Base-by-base conservation (phyloP, 1,140 invertebrate genomes). In the Teleopsis dalmanni region DNA sequence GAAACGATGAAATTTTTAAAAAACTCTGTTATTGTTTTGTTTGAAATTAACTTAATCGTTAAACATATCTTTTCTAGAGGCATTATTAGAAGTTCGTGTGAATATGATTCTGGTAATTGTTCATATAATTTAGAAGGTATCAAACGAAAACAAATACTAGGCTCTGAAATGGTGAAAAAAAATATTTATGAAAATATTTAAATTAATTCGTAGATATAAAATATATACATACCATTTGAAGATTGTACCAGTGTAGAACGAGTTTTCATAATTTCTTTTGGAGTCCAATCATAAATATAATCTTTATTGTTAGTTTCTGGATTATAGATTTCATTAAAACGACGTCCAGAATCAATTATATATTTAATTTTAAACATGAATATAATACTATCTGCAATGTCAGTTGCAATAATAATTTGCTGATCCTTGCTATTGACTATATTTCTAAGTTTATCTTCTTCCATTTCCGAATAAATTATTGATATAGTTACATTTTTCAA, bases 1-100 rank as follows among this genome's bases (percentile, higher is more conserved):
- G 91, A 51, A 2, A 53, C 41, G 23, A 68, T 63, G 2, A 51
- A 56, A 11, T 51, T 37, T 27, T 45, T 41, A 3, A 68, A 41
- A 47, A 67, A 68, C 51, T 68, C 65, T 10, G 57, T 52, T 13
- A 68, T 54, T 22, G 18, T 56, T 19, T 55, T 21, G 2, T 60
- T 60, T 13, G 58, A 55, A 6, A 68, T 22, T 3, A 65, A 11
- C 22, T 68, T 68, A 0, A 57, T 57, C 14, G 37, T 40, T 36
- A 68, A 38, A 25, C 65, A 65, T 13, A 68, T 48, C 16, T 57
- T 56, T 48, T 68, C 65, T 41, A 68, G 35, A 7, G 48, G 56
- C 47, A 62, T 63, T 10, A 38, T 57, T 22, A 58, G 43, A 9
- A 68, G 31, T 10, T 26, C 47, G 0, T 58, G 57, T 4, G 8